Conservation (phyloP, 92 coral and sea anemone species). For the Epizoanthus stellaris region DNA sequence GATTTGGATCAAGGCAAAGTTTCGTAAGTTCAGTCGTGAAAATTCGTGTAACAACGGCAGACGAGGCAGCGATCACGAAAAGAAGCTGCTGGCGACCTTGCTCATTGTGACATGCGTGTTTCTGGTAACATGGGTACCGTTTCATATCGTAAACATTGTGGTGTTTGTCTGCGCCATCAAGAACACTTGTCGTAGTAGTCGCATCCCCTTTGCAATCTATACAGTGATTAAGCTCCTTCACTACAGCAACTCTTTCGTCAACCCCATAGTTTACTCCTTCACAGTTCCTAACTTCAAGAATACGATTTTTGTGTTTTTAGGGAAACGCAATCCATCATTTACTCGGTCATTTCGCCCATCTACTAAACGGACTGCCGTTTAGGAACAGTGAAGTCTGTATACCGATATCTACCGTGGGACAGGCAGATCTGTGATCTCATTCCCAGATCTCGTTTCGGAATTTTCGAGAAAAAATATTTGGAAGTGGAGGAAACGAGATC, state of each 20-base stretch:
- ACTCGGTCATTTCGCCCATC: slow-evolving; percentile 27
- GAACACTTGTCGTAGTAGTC: neutral
- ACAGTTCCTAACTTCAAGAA: slow-evolving; percentile 40
- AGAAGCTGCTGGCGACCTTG: slow-evolving; percentile 62
- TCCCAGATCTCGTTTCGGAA: too few species aligned
- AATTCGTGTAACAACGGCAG: neutral
- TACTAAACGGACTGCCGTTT: neutral
- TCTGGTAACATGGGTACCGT: slow-evolving; percentile 83
- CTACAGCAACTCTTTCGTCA: slow-evolving; percentile 40
- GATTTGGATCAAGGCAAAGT: slow-evolving; percentile 72
- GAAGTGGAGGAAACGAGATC: too few species aligned
- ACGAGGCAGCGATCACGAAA: slow-evolving; percentile 53
- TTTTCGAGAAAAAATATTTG: too few species aligned
- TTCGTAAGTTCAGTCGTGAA: slow-evolving; percentile 15
- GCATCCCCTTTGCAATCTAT: slow-evolving; percentile 25
- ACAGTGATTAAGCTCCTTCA: slow-evolving; percentile 36
- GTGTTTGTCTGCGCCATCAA: slow-evolving; percentile 50
- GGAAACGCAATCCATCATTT: slow-evolving; percentile 7
- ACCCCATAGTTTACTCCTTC: slow-evolving; percentile 34
- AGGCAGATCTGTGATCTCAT: too few species aligned
- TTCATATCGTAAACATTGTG: slow-evolving; percentile 77
- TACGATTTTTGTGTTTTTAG: slow-evolving; percentile 12
- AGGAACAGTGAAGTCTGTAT: too few species aligned
- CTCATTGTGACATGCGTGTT: slow-evolving; percentile 78
- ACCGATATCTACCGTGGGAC: too few species aligned